Conservation (phyloP, 2,888 invertebrate species). For the Lycaena phlaeas region DNA sequence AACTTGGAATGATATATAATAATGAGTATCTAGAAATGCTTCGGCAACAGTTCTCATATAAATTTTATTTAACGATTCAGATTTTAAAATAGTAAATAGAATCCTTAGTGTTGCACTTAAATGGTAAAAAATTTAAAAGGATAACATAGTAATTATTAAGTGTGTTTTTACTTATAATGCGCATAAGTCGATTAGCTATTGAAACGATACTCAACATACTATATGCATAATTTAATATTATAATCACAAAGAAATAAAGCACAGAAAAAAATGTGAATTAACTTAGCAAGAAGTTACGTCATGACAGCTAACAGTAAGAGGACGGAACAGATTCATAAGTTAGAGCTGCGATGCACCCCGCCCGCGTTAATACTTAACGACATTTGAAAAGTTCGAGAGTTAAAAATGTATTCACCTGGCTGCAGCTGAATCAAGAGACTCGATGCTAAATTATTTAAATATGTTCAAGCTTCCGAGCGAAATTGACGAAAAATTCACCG, state of each 20-base stretch:
- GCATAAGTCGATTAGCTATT: no score
- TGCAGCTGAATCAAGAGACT: neutral
- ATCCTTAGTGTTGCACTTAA: no score
- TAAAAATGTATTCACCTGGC: conserved; percentile 7
- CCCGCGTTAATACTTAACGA: neutral
- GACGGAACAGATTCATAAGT: neutral
- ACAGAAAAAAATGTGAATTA: no score
- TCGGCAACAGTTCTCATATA: neutral
- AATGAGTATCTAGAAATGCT: conserved; percentile 1
- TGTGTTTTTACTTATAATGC: no score
- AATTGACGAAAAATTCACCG: conserved; percentile 2
- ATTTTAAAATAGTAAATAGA: no score
- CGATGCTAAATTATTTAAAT: conserved; percentile 1
- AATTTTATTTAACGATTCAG: neutral
- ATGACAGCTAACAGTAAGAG: neutral
- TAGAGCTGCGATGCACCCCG: conserved; percentile 2
- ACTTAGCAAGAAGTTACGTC: no score
- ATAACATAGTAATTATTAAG: no score
- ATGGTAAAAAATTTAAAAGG: no score
- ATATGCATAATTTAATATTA: no score
- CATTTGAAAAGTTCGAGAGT: neutral
- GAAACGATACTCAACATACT: no score
- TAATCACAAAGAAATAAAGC: no score
- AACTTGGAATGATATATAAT: conserved; percentile 5
- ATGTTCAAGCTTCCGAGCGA: neutral